These are phyloP conservation scores for Noctuana brunneofusca DNA, from an alignment of 2,888 invertebrate species.

Conservation along the genomic window DNA sequence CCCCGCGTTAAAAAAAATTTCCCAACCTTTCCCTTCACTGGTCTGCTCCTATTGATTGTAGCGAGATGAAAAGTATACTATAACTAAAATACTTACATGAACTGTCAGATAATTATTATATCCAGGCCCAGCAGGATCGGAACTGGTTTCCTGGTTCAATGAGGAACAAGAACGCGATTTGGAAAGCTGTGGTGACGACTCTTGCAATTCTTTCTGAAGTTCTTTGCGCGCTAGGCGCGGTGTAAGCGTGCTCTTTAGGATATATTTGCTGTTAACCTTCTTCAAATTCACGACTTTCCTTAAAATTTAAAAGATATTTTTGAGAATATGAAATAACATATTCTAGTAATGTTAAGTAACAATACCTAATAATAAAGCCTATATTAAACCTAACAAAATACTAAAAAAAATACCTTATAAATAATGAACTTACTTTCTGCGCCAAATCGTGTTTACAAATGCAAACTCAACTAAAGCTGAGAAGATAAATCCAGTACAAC, in stretches of 20 bases:
- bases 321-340: too few relatives aligned
- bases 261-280: constrained; percentile 91
- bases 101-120: constrained; percentile 90
- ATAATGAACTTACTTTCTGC: constrained; percentile 86
- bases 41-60: too few relatives aligned
- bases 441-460: constrained; percentile 94
- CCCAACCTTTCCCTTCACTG: too few relatives aligned
- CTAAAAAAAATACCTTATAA: background rate
- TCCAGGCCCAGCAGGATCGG: constrained; percentile 80
- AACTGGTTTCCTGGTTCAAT: constrained; percentile 82
- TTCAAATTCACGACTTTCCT: constrained; percentile 88
- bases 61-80: too few relatives aligned
- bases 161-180: constrained; percentile 89
- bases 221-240: constrained; percentile 89
- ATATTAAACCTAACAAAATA: too few relatives aligned
- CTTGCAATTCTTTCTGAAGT: constrained; percentile 84
- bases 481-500: constrained; percentile 92
- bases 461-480: constrained; percentile 93
- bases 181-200: constrained; percentile 82
- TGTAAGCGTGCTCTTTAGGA: constrained; percentile 91
- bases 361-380: too few relatives aligned
- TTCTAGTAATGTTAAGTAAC: too few relatives aligned
- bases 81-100: constrained; percentile 78
- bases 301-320: constrained; percentile 23
- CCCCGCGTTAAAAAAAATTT: too few relatives aligned